Base-by-base conservation (phyloP, 2,113 vertebrate species). In the Oncorhynchus keta region DNA sequence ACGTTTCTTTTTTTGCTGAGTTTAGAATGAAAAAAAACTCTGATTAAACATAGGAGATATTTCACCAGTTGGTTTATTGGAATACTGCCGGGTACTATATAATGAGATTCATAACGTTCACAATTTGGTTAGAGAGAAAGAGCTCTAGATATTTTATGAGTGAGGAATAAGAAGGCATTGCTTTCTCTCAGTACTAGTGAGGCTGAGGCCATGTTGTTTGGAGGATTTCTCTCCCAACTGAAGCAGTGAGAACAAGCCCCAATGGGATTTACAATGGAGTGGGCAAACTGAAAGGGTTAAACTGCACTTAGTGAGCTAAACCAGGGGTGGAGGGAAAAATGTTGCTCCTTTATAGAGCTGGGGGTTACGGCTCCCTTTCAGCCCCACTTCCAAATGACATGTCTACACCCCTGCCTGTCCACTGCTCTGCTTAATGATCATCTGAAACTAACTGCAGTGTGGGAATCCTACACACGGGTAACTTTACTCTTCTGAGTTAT, bases 251-350 rank as follows among this genome's bases (percentile, higher is more conserved):
- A 90, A 85, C 80, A 67, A 91, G 83, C 79, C 85, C 80, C 84
- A 84, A 86, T 80, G 83, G 79, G 79, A 69, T 89, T 92, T 93
- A 94, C 92, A 94, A 93, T 91, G 89, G 92, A 93, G 84, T 86
- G 88, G 91, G 89, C 89, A 92, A 91, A 92, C 85, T 93, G 93
- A 94, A 94, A 93, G 89, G 85, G 75, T 85, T 92, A 81, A 91
- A 93, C 89, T 89, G 87, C 91, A 88, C 85, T 89, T 79, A 79
- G 80, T 57, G 49, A 86, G 72, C 86, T 87, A 81, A 92, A 87
- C 83, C 89, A 86, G 86, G 87, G 92, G 68, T 79, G 87, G 89
- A 89, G 87, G 76, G 87, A 77, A 79, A 92, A 90, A 93, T 93
- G 90, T 90, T 91, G 90, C 88, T 91, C 85, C 85, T 92, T 91